phyloP scores from a whole-genome alignment of 2,888 invertebrate genomes.

The Stenichneumon culpator region DNA sequence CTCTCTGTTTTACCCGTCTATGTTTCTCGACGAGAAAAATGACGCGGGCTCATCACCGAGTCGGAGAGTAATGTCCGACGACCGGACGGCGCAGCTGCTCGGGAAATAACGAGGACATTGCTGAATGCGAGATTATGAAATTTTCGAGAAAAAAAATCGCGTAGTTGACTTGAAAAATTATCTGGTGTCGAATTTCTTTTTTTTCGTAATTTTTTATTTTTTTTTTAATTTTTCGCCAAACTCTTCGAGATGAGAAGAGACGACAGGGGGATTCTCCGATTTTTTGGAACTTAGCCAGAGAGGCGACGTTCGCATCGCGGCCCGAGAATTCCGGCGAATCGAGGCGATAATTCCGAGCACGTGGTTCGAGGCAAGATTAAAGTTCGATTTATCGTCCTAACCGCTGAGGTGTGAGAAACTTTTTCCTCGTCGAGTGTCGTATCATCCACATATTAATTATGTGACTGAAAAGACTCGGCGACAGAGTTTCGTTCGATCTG shows the following conservation, averaged over 20 bases:
- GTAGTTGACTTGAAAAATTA: not conserved
- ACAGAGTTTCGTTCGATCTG: not conserved
- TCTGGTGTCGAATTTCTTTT: not conserved
- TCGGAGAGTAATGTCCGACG: not conserved
- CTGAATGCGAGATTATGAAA: not conserved
- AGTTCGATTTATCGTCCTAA: not conserved
- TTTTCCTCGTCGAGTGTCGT: not conserved
- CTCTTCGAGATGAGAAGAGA: conserved; percentile 46
- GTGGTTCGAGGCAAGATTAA: not conserved
- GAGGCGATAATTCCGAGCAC: conserved; percentile 7
- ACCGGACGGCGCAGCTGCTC: not conserved
- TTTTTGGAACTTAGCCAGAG: conserved; percentile 55
- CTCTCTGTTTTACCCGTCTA: not conserved
- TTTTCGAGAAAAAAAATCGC: not conserved
- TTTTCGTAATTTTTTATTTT: not conserved
- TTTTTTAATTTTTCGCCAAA: not conserved
- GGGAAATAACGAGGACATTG: not conserved
- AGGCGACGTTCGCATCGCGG: not conserved
- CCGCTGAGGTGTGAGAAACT: not conserved
- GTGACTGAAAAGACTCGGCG: not conserved
- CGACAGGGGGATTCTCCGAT: conserved; percentile 26
- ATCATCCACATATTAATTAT: not conserved
- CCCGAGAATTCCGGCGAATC: conserved; percentile 9
- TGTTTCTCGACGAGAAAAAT: not conserved
- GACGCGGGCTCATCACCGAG: not conserved